Evolutionary conservation across 2,888 invertebrate species (phyloP).

Genomic region (Thymelicus sylvestris): DNA sequence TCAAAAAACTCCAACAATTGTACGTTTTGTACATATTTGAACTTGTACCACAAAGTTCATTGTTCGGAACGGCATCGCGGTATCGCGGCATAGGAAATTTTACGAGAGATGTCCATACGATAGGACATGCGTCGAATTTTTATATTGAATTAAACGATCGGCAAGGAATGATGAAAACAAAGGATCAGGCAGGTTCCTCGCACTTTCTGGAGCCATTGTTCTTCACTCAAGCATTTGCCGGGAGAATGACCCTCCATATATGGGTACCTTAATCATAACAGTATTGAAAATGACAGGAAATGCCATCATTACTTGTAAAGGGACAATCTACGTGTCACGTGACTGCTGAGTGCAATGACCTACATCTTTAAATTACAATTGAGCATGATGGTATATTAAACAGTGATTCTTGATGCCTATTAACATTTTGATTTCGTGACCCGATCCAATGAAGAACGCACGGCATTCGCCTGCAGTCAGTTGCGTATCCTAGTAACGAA

Average conservation of each 20-base stretch:
- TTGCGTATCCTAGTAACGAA: conserved; percentile 76
- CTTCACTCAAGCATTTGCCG: conserved; percentile 54
- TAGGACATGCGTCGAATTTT: conserved; percentile 75
- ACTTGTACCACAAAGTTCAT: conserved; percentile 60
- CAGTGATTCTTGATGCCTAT: conserved; percentile 4
- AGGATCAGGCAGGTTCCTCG: conserved; percentile 65
- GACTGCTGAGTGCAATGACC: conserved; percentile 57
- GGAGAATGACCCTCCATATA: conserved; percentile 78
- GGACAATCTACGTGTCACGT: conserved; percentile 46
- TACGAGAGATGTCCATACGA: conserved; percentile 70
- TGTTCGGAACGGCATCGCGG: conserved; percentile 56
- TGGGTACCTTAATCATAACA: conserved; percentile 69
- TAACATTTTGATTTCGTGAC: conserved; percentile 59
- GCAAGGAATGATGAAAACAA: conserved; percentile 67
- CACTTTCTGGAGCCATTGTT: conserved; percentile 77
- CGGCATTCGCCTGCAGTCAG: conserved; percentile 53
- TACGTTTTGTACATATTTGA: not conserved
- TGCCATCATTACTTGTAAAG: conserved; percentile 46
- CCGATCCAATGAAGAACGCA: conserved; percentile 55
- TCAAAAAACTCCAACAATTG: too few relatives aligned
- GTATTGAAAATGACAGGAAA: conserved; percentile 70
- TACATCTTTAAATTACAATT: conserved; percentile 36
- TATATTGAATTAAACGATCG: conserved; percentile 70
- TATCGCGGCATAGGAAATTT: conserved; percentile 64
- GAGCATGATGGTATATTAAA: conserved; percentile 14